These are phyloP conservation scores for Drosophila multiciliata DNA, from an alignment of 2,888 invertebrate species.

Conservation along the genomic window DNA sequence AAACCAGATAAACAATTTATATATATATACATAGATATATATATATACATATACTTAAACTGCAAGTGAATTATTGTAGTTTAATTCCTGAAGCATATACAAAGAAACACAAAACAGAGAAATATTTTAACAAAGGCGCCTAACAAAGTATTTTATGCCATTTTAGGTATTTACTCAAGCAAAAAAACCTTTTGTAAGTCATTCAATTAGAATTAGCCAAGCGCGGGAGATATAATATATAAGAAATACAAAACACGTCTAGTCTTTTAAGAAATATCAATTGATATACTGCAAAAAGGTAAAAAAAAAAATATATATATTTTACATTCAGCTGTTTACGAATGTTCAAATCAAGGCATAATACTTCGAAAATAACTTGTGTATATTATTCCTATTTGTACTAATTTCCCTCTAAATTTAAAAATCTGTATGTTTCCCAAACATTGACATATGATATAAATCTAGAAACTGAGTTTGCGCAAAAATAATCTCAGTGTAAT, in stretches of 20 bases:
- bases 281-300: slow-evolving; percentile 21
- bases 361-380: slow-evolving; percentile 23
- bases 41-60: slow-evolving; percentile 43
- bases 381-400: slow-evolving; percentile 47
- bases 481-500: slow-evolving; percentile 27
- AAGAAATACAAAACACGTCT: slow-evolving; percentile 50
- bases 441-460: slow-evolving; percentile 36
- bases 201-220: slow-evolving; percentile 38
- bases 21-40: slow-evolving; percentile 2
- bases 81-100: slow-evolving; percentile 45
- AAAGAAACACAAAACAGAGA: slow-evolving; percentile 33
- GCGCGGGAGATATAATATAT: slow-evolving; percentile 12
- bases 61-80: slow-evolving; percentile 57
- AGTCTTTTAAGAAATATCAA: slow-evolving; percentile 54
- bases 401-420: slow-evolving; percentile 16
- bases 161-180: slow-evolving; percentile 65
- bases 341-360: slow-evolving; percentile 11
- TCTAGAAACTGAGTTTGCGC: slow-evolving; percentile 41
- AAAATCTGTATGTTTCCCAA: slow-evolving; percentile 46
- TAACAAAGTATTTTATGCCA: slow-evolving; percentile 71
- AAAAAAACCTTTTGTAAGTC: slow-evolving; percentile 57
- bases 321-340: slow-evolving; percentile 20
- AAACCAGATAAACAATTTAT: slow-evolving; percentile 10
- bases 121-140: slow-evolving; percentile 68
- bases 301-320: slow-evolving; percentile 9